Evolutionary conservation across 2,888 invertebrate genomes (phyloP), one percentile per base, ranked within the genome.

Genomic region (Balanococcus diminutus): DNA sequence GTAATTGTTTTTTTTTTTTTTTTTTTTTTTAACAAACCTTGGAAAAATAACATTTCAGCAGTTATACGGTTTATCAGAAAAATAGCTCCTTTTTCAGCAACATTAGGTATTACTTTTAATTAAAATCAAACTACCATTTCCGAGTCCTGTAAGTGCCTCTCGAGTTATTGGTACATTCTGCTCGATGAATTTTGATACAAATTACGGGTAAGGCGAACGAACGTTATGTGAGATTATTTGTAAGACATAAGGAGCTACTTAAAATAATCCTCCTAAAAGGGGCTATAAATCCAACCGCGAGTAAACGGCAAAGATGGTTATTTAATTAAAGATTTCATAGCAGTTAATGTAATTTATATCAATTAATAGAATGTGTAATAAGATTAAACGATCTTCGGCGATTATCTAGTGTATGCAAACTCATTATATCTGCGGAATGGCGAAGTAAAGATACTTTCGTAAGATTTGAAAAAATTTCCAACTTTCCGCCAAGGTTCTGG

Each of bases 321-420:
- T 84, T 84, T 84, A 84, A 84, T 84, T 84, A 84, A 84, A 84
- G 84, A 72, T 84, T 72, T 72, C 72, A 22, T 61, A 79, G 72
- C 75, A 84, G 46, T 84, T 84, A 84, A 84, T 79, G 46, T 39
- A 84, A 84, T 84, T 84, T 46, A 75, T 84, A 75, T 84, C 84
- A 84, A 84, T 84, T 84, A 84, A 84, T 72, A 75, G 14, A 16
- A 84, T 84, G 16, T 31, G 72, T 75, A 72, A 46, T 39, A 42
- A 75, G 84, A 84, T 84, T 72, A 84, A 75, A 72, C 14, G 16
- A 42, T 75, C 72, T 51, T 82, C 4, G 56, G 28, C 8, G 46
- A 51, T 82, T 82, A 82, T 51, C 51, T 31, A 82, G 28, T 14
- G 42, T 42, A 42, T 42, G 81, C 14, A 82, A 82, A 56, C 82